Conservation (phyloP, 1,140 invertebrate genomes). For the Apis florea region DNA sequence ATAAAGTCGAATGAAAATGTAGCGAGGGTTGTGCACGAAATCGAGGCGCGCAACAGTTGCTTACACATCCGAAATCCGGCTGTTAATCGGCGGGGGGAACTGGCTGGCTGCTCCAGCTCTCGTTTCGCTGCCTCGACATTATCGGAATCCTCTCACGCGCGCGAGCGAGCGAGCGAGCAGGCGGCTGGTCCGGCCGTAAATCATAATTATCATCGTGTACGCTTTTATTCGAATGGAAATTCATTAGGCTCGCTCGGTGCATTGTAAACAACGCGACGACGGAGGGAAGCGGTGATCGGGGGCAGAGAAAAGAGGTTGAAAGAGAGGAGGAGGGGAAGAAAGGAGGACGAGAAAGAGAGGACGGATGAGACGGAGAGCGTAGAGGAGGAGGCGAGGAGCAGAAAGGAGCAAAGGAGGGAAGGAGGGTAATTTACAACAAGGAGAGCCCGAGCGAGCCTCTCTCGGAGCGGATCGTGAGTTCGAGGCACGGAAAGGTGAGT, state of each 20-base stretch:
- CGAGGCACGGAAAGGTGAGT: constrained; percentile 64
- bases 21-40: background rate
- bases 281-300: background rate
- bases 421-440: constrained; percentile 66
- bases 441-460: constrained; percentile 59
- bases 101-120: constrained; percentile 28
- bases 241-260: constrained; percentile 54
- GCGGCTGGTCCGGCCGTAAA: constrained; percentile 44
- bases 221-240: constrained; percentile 61
- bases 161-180: background rate
- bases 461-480: constrained; percentile 65
- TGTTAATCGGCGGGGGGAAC: constrained; percentile 26
- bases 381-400: constrained; percentile 33
- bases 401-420: constrained; percentile 7
- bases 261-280: constrained; percentile 59
- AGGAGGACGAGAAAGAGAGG: background rate
- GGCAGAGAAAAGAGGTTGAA: background rate
- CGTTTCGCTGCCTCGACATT: constrained; percentile 41
- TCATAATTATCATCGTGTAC: constrained; percentile 62
- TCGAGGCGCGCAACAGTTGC: constrained; percentile 29
- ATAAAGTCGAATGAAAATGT: constrained; percentile 9
- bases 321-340: background rate
- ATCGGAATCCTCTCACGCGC: constrained; percentile 36
- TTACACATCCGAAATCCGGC: constrained; percentile 31
- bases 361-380: constrained; percentile 4